Conservation (phyloP, 2,888 invertebrate genomes). For the Copidosoma aretas region DNA sequence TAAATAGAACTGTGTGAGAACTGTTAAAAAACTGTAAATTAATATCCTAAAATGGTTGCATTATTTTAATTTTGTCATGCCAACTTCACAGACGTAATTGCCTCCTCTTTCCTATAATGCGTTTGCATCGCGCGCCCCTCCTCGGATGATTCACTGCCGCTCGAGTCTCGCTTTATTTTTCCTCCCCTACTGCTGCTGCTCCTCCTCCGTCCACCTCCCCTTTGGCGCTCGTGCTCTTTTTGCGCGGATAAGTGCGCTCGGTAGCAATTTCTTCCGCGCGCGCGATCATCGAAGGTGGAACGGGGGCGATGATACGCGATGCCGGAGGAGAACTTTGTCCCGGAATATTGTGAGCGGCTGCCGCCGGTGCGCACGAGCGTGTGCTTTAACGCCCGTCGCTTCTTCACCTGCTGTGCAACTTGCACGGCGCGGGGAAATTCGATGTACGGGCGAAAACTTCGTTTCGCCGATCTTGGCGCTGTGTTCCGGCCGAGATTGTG, state of each 20-base stretch:
- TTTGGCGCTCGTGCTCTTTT: slow-evolving; percentile 13
- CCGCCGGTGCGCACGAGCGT: background rate
- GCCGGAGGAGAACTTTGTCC: background rate
- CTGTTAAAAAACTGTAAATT: no score
- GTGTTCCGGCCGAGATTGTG: background rate
- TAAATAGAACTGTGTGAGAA: no score
- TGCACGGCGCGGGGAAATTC: background rate
- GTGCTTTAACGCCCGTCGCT: no score
- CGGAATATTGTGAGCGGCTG: background rate
- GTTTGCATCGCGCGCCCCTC: slow-evolving; percentile 28
- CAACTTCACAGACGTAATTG: no score
- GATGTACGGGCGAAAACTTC: background rate
- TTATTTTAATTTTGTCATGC: no score
- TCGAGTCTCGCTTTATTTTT: slow-evolving; percentile 37
- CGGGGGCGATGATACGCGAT: background rate
- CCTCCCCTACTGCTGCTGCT: background rate
- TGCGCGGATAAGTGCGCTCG: background rate
- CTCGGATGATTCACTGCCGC: slow-evolving; percentile 52
- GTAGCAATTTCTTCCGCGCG: slow-evolving; percentile 21
- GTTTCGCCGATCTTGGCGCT: background rate
- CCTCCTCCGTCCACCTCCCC: background rate
- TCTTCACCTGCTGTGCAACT: no score
- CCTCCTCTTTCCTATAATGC: background rate
- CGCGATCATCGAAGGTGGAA: background rate
- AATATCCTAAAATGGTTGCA: no score